Evolutionary conservation across 2,113 vertebrate genomes (phyloP), one percentile per base, ranked within the genome.

Genomic region (Parus major): DNA sequence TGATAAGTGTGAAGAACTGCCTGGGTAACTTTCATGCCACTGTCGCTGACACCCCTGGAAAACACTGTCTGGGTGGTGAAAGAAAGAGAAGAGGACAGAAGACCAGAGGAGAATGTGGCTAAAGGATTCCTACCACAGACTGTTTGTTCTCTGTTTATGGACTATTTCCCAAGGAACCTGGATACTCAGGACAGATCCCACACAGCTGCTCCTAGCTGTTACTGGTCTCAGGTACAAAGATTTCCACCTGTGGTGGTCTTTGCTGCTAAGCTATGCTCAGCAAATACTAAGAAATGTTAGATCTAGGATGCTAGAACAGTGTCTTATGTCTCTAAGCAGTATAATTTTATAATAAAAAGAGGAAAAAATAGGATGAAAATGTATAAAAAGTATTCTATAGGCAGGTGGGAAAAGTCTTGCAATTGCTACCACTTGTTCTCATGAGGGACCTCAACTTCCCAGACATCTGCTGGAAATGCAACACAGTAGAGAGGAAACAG

Each of bases 91-190:
- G 21, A 79, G 11, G 15, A 31, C 25, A 59, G 27, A 5, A 86
- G 8, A 61, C 9, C 7, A 36, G 22, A 73, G 7, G 3, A 24
- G 7, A 7, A 14, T 2, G 3, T 1, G 0, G 20, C 42, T 44
- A 27, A 47, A 73, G 11, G 4, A 7, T 35, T 85, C 16, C 23
- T 49, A 16, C 10, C 35, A 27, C 33, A 81, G 15, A 28, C 15
- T 52, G 5, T 47, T 57, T 21, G 1, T 31, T 79, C 11, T 46
- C n/a, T 71, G 39, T 5, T 69, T 42, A 12, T n/a, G 29, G 24
- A 33, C 16, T 15, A 15, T 18, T 16, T 93, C 53, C 57, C 47
- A 46, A 82, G n/a, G 27, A 12, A 68, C 36, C 15, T 55, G 46
- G 46, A 44, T 22, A 44, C 12, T 46, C 5, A 42, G 19, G 16